Base-by-base conservation (phyloP, 1,140 invertebrate genomes). In the Drosophila trapezifrons region DNA sequence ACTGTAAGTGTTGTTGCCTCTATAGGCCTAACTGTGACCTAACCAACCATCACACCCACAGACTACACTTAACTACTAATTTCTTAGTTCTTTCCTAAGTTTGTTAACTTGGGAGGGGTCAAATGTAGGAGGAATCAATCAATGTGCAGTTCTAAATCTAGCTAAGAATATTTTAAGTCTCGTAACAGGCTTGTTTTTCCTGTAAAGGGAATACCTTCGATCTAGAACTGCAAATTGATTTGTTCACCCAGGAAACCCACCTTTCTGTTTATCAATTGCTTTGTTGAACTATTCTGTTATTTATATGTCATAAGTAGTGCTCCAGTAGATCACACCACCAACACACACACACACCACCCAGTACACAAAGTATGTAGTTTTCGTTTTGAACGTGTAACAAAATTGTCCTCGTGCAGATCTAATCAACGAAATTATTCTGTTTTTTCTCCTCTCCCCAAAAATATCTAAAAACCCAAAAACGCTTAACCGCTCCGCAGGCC, bases 401-500 rank as follows among this genome's bases (percentile, higher is more conserved):
- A 55, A 58, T 17, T 74, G 46, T 70, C 60, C 58, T 80, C 40
- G 79, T 74, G 55, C 80, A 78, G 76, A 77, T 80, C 65, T 89
- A 89, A 82, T 71, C 62, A 70, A 76, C 55, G 42, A 83, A 78
- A 71, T 74, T 82, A 74, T 69, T 64, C 45, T 70, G 75, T 77
- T 79, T 86, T 78, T 52, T 75, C 72, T 87, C 63, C 82, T 69
- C 55, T 66, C 70, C 77, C 80, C 58, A 25, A 47, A 54, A 62
- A 47, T 20, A 40, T 18, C 0, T 17, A n/a, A 45, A 62, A 18
- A 37, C 18, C 52, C 49, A 25, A 76, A 76, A 81, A 81, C 46
- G 85, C 85, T 90, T 90, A 78, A 51, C 70, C 77, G 64, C 60
- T 75, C 64, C 75, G 65, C 90, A 91, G 90, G 90, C 90, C 90